Conservation (phyloP, 2,797 vertebrate species). For the Phrynocephalus forsythii region DNA sequence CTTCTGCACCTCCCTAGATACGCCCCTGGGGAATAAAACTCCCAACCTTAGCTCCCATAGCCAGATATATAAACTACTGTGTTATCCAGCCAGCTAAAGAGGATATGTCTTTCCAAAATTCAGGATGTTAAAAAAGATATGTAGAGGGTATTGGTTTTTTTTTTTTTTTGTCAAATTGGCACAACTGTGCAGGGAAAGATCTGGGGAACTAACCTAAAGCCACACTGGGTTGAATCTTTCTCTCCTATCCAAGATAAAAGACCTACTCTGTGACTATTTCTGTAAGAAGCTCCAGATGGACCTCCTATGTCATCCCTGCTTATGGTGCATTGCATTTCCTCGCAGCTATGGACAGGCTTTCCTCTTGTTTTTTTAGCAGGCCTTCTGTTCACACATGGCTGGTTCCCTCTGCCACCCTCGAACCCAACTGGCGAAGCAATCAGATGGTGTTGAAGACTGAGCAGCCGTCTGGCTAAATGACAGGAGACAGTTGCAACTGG, state of each 20-base stretch:
- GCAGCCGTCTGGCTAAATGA: slow-evolving; percentile 6
- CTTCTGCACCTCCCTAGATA: no score
- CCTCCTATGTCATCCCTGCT: slow-evolving; percentile 18
- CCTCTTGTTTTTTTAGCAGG: slow-evolving; percentile 10
- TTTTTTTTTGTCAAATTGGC: background rate
- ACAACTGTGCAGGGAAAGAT: background rate
- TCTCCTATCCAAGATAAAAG: no score
- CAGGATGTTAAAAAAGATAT: no score
- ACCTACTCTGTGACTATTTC: background rate
- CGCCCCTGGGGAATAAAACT: no score
- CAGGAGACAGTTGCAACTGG: background rate
- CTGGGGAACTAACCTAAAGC: background rate
- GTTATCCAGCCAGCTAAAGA: no score
- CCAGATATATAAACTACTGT: no score
- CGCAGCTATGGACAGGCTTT: slow-evolving; percentile 15
- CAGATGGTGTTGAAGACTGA: slow-evolving; percentile 24
- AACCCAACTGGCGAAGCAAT: slow-evolving; percentile 11
- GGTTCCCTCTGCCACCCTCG: slow-evolving; percentile 33
- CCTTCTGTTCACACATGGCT: slow-evolving; percentile 41
- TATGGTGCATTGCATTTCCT: slow-evolving; percentile 3
- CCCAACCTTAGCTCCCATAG: no score
- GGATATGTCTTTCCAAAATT: no score
- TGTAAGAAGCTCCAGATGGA: background rate
- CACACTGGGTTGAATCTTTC: background rate
- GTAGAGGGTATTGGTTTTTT: no score